Evolutionary conservation across 2,797 vertebrate genomes (phyloP).

Genomic region (Geotrypetes seraphini): DNA sequence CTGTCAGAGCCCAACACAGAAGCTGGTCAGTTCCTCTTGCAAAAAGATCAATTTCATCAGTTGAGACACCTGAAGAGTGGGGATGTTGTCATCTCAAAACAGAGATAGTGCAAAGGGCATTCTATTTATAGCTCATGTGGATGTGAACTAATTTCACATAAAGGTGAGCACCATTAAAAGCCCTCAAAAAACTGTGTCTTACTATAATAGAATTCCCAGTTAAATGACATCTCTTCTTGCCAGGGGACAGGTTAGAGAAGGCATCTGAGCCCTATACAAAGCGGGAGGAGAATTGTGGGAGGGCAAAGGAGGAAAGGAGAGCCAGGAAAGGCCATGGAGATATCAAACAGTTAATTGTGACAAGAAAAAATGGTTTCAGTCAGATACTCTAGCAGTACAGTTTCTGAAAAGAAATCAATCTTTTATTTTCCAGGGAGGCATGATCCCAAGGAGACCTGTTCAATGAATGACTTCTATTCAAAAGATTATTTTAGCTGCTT

Average conservation of each 20-base stretch:
- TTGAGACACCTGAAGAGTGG: neutral
- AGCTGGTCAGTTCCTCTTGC: too few relatives aligned
- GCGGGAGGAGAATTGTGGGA: constrained; percentile 2
- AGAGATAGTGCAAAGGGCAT: constrained; percentile 4
- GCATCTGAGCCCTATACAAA: constrained; percentile 1
- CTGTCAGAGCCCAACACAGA: too few relatives aligned
- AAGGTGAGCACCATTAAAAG: constrained; percentile 4
- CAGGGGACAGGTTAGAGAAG: neutral
- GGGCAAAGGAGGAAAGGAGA: neutral
- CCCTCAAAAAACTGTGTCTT: constrained; percentile 8
- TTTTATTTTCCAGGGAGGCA: too few relatives aligned
- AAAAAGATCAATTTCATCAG: too few relatives aligned
- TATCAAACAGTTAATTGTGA: neutral
- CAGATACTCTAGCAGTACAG: neutral
- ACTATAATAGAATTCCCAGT: constrained; percentile 14
- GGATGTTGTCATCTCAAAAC: neutral
- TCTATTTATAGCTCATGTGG: constrained; percentile 7
- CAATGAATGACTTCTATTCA: too few relatives aligned
- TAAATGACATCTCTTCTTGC: constrained; percentile 5
- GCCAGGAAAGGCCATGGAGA: neutral
- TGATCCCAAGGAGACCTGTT: too few relatives aligned
- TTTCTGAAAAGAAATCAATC: neutral
- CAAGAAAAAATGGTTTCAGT: constrained; percentile 1
- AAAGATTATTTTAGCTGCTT: too few relatives aligned
- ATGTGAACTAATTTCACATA: constrained; percentile 15